phyloP scores from a whole-genome alignment of 2,888 invertebrate genomes.

The Orchestes rusci region DNA sequence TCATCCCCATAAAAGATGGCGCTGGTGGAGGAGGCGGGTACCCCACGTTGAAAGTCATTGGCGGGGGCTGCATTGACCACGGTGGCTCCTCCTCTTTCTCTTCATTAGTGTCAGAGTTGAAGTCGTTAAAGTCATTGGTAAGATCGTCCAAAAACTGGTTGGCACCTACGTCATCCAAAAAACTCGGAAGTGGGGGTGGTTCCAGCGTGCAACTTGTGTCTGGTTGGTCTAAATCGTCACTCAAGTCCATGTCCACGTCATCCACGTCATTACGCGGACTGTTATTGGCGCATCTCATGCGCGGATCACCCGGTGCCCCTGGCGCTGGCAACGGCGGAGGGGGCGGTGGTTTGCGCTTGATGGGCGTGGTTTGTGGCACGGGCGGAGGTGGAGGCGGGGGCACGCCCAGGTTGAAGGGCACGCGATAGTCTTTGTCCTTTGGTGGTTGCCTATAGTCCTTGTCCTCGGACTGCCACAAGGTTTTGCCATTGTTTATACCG shows the following conservation, averaged over 20 bases:
- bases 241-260: slow-evolving; percentile 81
- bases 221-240: slow-evolving; percentile 57
- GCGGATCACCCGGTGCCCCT: slow-evolving; percentile 9
- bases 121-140: slow-evolving; percentile 36
- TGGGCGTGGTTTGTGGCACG: slow-evolving; percentile 29
- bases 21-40: too few relatives aligned
- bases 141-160: slow-evolving; percentile 40
- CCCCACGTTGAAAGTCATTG: too few relatives aligned
- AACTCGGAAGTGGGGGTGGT: slow-evolving; percentile 43
- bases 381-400: slow-evolving; percentile 49
- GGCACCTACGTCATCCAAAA: slow-evolving; percentile 40
- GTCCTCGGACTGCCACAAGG: too few relatives aligned
- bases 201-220: too few relatives aligned
- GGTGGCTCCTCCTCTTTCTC: slow-evolving; percentile 9
- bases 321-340: slow-evolving; percentile 13
- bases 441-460: slow-evolving; percentile 5
- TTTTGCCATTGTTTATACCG: background rate
- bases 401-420: slow-evolving; percentile 37
- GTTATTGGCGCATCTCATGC: slow-evolving; percentile 1
- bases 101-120: slow-evolving; percentile 27
- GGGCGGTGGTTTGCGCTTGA: slow-evolving; percentile 7
- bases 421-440: slow-evolving; percentile 39
- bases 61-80: too few relatives aligned
- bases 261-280: slow-evolving; percentile 44
- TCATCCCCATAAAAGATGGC: too few relatives aligned